Conservation (phyloP, 1,140 invertebrate species). For the Hyphantria cunea region DNA sequence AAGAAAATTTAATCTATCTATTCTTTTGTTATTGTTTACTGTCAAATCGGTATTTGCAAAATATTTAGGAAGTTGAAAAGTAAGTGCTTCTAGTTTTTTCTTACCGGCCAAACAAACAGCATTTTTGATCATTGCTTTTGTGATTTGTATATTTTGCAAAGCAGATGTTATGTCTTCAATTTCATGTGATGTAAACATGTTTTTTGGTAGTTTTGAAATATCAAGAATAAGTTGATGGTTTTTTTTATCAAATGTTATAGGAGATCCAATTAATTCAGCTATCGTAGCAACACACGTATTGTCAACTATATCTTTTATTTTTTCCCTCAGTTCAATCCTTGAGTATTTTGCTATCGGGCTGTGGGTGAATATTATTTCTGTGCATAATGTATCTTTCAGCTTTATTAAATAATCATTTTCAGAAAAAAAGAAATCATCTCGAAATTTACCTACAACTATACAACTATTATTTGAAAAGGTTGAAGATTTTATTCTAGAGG, state of each 20-base stretch:
- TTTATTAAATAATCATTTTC: constrained; percentile 6
- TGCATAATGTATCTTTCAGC: constrained; percentile 19
- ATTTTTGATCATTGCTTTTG: constrained; percentile 12
- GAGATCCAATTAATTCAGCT: constrained; percentile 11
- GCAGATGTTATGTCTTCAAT: constrained; percentile 5
- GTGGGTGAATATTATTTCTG: constrained; percentile 15
- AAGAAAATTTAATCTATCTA: constrained; percentile 7
- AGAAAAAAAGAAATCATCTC: constrained; percentile 29
- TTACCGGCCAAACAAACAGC: constrained; percentile 15
- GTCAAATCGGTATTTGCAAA: constrained; percentile 32
- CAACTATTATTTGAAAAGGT: background rate
- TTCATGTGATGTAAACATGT: constrained; percentile 16
- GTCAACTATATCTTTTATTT: constrained; percentile 8
- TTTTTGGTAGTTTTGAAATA: constrained; percentile 14
- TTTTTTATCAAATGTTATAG: constrained; percentile 24
- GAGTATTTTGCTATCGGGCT: constrained; percentile 9
- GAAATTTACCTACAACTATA: constrained; percentile 12
- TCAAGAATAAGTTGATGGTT: constrained; percentile 14
- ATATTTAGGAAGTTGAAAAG: constrained; percentile 21
- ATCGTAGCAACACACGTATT: constrained; percentile 14
- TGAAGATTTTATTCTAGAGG: background rate
- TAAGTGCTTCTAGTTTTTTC: constrained; percentile 9
- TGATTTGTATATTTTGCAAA: constrained; percentile 17
- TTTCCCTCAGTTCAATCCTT: constrained; percentile 18
- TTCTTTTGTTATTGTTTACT: constrained; percentile 1